phyloP scores from a whole-genome alignment of 2,113 vertebrate species.

The Sus scrofa region T2T-Sscrofa CM000812.6:241852001-241852500 shows the following conservation, averaged over 20 bases:
- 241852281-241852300: not conserved
- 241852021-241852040: not conserved
- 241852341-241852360: not conserved
- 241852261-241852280: not conserved
- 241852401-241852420: not conserved
- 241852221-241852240: not conserved
- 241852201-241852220: not conserved
- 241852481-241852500: not conserved
- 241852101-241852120: not conserved
- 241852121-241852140: not conserved
- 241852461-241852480: not conserved
- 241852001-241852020: not conserved
- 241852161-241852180: not conserved
- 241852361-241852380: not conserved
- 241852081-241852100: not conserved
- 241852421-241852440: not conserved
- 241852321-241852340: not conserved
- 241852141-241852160: not conserved
- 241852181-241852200: not conserved
- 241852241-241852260: not conserved
- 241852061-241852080: not conserved
- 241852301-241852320: not conserved
- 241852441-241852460: not conserved
- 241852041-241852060: not conserved
- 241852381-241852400: not conserved